Evolutionary conservation across 2,797 vertebrate species (phyloP).

Genomic region (Rousettus madagascariensis): DNA sequence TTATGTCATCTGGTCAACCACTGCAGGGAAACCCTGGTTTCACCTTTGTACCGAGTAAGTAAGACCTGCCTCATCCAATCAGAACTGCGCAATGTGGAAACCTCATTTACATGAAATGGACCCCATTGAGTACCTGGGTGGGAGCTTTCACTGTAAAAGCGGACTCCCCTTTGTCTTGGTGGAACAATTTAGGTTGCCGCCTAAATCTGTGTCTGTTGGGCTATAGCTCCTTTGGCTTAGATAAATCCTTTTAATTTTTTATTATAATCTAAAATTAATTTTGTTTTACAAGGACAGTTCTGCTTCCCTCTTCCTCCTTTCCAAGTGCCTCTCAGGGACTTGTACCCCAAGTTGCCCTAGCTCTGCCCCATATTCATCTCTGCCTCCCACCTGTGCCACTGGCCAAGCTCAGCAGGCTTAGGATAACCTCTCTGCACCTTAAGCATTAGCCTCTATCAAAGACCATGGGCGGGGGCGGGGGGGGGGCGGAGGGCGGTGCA

Average conservation of each 20-base stretch:
- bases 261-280: neutral
- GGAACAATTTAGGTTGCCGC: neutral
- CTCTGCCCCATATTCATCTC: neutral
- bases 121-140: neutral
- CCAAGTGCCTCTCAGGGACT: neutral
- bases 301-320: neutral
- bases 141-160: neutral
- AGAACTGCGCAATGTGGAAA: neutral
- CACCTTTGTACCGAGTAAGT: neutral
- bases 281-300: neutral
- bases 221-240: neutral
- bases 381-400: fast-evolving
- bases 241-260: neutral
- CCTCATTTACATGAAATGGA: neutral
- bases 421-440: neutral
- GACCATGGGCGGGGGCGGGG: too few species aligned
- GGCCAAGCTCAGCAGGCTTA: neutral
- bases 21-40: neutral
- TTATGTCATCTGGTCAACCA: too few species aligned
- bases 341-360: fast-evolving
- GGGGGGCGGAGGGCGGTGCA: too few species aligned
- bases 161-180: neutral
- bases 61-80: neutral
- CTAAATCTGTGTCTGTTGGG: neutral
- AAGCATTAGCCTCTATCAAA: neutral